These are phyloP conservation scores for Calcarius lapponicus DNA, from an alignment of 2,797 vertebrate genomes.

Conservation along the genomic window DNA sequence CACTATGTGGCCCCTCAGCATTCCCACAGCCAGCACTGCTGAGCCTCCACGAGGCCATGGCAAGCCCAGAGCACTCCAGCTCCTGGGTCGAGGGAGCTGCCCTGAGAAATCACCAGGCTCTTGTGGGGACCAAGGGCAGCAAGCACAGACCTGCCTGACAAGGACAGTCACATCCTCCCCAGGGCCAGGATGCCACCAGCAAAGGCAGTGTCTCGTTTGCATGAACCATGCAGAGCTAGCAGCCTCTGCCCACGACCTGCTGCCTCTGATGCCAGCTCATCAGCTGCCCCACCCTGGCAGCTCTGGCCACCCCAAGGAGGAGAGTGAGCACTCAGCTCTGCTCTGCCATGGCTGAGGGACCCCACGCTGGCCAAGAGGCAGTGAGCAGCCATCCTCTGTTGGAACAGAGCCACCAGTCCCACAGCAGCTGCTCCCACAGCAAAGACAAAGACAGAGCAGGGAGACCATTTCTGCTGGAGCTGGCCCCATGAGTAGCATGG, in stretches of 20 bases:
- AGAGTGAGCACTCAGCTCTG: not conserved
- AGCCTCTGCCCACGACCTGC: not conserved
- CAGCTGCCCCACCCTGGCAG: not conserved
- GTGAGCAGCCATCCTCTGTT: accelerated
- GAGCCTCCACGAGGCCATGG: accelerated
- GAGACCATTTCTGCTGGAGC: accelerated
- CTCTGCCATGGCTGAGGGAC: not conserved
- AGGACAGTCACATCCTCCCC: not conserved
- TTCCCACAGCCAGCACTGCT: not conserved
- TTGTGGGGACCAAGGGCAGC: not conserved
- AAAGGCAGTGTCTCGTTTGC: not conserved
- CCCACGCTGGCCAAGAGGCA: accelerated
- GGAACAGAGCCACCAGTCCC: not conserved
- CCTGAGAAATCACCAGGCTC: not conserved
- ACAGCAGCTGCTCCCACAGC: accelerated
- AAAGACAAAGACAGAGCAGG: not conserved
- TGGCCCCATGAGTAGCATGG: not conserved
- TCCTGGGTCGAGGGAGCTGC: not conserved
- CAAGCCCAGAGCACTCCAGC: not conserved
- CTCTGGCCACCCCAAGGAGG: not conserved
- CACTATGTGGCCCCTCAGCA: not conserved
- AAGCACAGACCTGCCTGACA: not conserved
- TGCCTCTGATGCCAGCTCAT: not conserved
- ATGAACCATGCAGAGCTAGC: not conserved
- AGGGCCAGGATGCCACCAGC: not conserved